Evolutionary conservation across 2,888 invertebrate species (phyloP).

Genomic region (Leptinotarsa juncta): DNA sequence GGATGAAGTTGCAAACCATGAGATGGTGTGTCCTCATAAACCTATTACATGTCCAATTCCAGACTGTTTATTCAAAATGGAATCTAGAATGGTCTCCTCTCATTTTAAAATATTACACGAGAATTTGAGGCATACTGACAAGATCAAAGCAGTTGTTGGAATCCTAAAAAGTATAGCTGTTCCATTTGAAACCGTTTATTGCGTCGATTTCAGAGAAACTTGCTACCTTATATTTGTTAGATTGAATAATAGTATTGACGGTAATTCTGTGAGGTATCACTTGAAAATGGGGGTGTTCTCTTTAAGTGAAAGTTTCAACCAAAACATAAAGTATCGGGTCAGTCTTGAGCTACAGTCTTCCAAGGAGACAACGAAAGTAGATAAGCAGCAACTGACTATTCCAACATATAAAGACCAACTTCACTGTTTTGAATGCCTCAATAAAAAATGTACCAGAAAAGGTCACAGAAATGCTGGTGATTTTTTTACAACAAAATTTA

Average conservation of each 20-base stretch:
- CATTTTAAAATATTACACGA: conserved; percentile 12
- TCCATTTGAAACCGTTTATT: conserved; percentile 5
- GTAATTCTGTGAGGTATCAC: conserved; percentile 6
- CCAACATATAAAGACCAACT: not conserved
- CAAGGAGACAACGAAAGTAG: not conserved
- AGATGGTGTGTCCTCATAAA: conserved; percentile 3
- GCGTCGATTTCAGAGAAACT: not conserved
- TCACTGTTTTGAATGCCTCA: conserved; percentile 14
- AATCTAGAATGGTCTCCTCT: conserved; percentile 14
- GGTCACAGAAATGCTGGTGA: conserved; percentile 15
- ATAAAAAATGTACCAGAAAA: conserved; percentile 1
- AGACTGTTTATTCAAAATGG: conserved; percentile 7
- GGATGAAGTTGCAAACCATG: conserved; percentile 1
- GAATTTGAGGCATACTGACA: not conserved
- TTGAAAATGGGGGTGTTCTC: conserved; percentile 6
- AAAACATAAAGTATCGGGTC: not conserved
- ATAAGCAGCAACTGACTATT: not conserved
- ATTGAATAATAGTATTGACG: not conserved
- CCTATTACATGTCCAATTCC: not conserved
- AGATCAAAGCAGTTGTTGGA: not conserved
- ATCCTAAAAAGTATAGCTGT: not conserved
- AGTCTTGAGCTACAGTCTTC: conserved; percentile 14
- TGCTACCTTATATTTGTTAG: conserved; percentile 9
- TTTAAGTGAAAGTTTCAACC: not conserved
- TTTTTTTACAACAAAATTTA: conserved; percentile 1